Percentiles rank a stretch among this genome's conserved stretches.
Conservation (phyloP, 2,888 invertebrate genomes). For the Laothoe populi region DNA sequence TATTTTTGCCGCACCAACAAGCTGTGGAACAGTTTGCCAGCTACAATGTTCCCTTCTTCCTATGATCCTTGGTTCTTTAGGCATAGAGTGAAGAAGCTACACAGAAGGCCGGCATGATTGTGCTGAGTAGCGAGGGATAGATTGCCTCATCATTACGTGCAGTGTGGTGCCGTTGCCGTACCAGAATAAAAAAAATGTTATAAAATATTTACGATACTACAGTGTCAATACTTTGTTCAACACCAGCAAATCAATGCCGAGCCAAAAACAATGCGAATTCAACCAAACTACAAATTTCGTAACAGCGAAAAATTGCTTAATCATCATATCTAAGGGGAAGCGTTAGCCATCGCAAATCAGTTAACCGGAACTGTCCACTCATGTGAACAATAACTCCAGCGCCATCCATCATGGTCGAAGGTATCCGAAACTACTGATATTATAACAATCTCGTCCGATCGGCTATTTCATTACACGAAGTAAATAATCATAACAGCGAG, state of each 20-base stretch:
- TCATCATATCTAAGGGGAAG: constrained; percentile 25
- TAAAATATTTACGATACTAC: not conserved
- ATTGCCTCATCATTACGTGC: too few species aligned
- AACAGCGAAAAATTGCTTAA: constrained; percentile 37
- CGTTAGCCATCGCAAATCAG: constrained; percentile 46
- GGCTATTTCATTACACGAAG: constrained; percentile 50
- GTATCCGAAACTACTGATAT: constrained; percentile 38
- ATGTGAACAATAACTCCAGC: constrained; percentile 34
- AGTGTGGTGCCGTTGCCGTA: too few species aligned
- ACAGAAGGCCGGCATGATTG: too few species aligned
- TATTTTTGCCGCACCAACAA: too few species aligned
- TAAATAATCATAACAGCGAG: constrained; percentile 47
- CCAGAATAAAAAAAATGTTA: too few species aligned
- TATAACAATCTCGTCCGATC: constrained; percentile 44
- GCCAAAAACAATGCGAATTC: not conserved
- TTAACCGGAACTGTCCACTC: constrained; percentile 41
- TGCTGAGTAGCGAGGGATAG: too few species aligned
- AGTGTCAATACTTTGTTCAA: not conserved
- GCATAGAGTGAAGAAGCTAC: too few species aligned
- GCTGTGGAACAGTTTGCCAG: too few species aligned
- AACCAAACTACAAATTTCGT: constrained; percentile 10
- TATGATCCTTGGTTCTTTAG: too few species aligned
- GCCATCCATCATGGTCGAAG: constrained; percentile 42
- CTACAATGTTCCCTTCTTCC: too few species aligned
- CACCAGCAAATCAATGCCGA: not conserved